Conservation (phyloP, 2,113 vertebrate species). For the Lasiurus cinereus region DNA sequence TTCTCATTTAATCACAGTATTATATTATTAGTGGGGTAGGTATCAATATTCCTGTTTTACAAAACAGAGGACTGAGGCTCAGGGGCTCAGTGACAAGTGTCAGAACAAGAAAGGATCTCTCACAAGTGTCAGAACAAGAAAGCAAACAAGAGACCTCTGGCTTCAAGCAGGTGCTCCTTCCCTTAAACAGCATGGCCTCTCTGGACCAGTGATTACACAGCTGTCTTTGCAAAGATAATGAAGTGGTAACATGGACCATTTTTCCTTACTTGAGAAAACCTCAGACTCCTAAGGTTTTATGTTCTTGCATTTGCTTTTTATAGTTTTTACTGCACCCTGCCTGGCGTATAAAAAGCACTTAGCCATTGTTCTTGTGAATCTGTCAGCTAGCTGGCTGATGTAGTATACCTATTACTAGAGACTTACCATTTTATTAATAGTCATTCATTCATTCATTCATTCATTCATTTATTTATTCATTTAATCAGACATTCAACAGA, state of each 20-base stretch:
- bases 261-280: conserved; percentile 44
- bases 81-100: background rate
- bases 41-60: background rate
- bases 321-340: background rate
- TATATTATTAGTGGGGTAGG: background rate
- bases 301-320: conserved; percentile 56
- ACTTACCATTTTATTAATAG: conserved; percentile 5
- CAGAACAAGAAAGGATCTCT: background rate
- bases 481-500: background rate
- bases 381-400: background rate
- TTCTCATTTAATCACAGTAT: background rate
- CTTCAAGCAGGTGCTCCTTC: background rate
- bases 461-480: background rate
- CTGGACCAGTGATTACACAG: background rate
- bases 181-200: background rate
- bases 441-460: background rate
- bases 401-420: background rate
- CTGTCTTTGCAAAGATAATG: conserved; percentile 20
- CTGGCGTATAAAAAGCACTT: conserved; percentile 56
- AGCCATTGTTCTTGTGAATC: conserved; percentile 1
- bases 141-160: background rate
- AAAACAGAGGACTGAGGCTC: background rate
- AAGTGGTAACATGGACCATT: conserved; percentile 20
- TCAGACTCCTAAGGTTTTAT: conserved; percentile 55
- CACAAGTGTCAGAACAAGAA: conserved; percentile 5